Percentiles rank a stretch among this genome's conserved stretches.
Conservation (phyloP, 2,888 invertebrate species). For the Lampropteryx suffumata region DNA sequence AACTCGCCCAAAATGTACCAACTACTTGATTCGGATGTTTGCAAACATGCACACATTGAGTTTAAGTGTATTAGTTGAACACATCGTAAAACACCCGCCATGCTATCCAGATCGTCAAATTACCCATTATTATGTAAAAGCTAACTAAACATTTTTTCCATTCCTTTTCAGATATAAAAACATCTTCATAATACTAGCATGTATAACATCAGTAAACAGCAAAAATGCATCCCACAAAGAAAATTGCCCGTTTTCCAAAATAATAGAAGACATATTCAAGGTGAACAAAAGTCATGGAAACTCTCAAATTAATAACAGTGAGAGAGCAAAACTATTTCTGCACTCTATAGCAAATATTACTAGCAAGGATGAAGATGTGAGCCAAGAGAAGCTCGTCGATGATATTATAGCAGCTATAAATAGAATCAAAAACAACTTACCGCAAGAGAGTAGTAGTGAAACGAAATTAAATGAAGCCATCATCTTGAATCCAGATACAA, state of each 20-base stretch:
- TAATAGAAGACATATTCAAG: conserved; percentile 74
- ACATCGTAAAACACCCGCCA: too few relatives aligned
- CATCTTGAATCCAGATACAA: conserved; percentile 54
- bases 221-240: conserved; percentile 45
- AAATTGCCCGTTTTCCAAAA: conserved; percentile 68
- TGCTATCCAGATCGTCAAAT: too few relatives aligned
- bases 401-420: conserved; percentile 74
- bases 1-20: too few relatives aligned
- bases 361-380: conserved; percentile 50
- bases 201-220: conserved; percentile 35
- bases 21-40: too few relatives aligned
- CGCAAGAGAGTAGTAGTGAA: conserved; percentile 48
- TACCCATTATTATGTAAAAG: too few relatives aligned
- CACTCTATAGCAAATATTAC: conserved; percentile 81
- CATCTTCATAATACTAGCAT: conserved; percentile 43
- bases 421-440: conserved; percentile 68
- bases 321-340: conserved; percentile 81
- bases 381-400: conserved; percentile 67
- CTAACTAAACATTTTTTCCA: too few relatives aligned
- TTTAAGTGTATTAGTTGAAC: too few relatives aligned
- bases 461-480: conserved; percentile 70
- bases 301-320: conserved; percentile 51
- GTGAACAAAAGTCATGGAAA: conserved; percentile 55
- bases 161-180: conserved; percentile 55
- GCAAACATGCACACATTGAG: too few relatives aligned